Base-by-base conservation (phyloP, 2,888 invertebrate genomes). In the Orgyia antiqua region DNA sequence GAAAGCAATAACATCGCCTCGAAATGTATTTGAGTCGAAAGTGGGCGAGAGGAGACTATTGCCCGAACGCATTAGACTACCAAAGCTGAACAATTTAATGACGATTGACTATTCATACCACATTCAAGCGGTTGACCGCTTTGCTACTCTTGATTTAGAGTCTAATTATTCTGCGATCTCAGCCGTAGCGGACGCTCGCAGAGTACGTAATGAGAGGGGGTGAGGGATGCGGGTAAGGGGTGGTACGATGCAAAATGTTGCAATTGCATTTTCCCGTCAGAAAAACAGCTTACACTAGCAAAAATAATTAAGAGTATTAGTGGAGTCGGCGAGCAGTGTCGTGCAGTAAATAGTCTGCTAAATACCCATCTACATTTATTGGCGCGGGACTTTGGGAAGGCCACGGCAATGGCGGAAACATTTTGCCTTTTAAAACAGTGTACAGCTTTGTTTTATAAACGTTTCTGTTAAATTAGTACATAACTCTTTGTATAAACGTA, bases 261-360 rank as follows among this genome's bases (percentile, higher is more conserved):
- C 79, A 80, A 78, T 79, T 76, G 76, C 78, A 79, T 70, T 72
- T 72, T 59, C 51, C 79, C 72, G 74, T 80, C 82, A 82, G 78
- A 82, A 79, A 82, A 83, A 83, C 79, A 82, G 82, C 82, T 82
- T 79, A 77, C 78, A 78, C 76, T 71, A 70, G 80, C 82, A 79
- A 82, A 83, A 84, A 84, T 83, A 83, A 83, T 83, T 83, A 84
- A 82, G 83, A 80, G 79, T 76, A 82, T 83, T 82, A 83, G 79
- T 70, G 59, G 66, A 79, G 77, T 77, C 71, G 71, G 64, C 63
- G 68, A 66, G 74, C 74, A 75, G 67, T 74, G 75, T 76, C 79
- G 76, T 77, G 68, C 73, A 75, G 71, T 82, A 79, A 84, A 84
- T 82, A 78, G 71, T 72, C 73, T 71, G 74, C 74, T 83, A 83